Evolutionary conservation across 1,140 invertebrate genomes (phyloP).

Genomic region (Apolygus lucorum): DNA sequence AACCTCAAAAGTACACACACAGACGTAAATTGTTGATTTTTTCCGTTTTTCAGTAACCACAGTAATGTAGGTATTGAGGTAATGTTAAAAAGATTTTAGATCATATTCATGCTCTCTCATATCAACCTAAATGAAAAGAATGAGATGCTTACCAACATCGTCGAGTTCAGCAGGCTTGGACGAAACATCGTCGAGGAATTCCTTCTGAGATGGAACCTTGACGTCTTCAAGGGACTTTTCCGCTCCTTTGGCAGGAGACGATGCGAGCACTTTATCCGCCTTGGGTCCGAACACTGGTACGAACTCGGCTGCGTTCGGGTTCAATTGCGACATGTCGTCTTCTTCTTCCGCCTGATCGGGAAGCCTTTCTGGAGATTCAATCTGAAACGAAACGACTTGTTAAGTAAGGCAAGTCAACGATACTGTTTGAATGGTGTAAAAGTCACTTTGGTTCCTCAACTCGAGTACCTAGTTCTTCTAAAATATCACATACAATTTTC

Average conservation of each 20-base stretch:
- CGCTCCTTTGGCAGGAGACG: constrained; percentile 27
- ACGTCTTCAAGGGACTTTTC: constrained; percentile 31
- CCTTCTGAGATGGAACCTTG: constrained; percentile 27
- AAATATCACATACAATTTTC: no score
- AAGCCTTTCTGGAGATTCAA: neutral
- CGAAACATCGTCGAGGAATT: constrained; percentile 31
- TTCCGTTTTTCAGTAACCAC: no score
- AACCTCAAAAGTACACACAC: no score
- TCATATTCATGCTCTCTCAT: no score
- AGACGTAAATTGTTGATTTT: no score
- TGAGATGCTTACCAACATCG: neutral
- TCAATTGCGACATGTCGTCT: constrained; percentile 56
- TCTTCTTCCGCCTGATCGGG: constrained; percentile 17
- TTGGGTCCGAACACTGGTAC: constrained; percentile 42
- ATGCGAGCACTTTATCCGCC: constrained; percentile 25
- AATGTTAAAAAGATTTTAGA: no score
- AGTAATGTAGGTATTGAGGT: no score
- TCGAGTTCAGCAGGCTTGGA: constrained; percentile 27
- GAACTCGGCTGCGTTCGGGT: constrained; percentile 64
- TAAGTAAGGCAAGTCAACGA: neutral
- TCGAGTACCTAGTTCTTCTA: no score
- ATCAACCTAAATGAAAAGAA: no score
- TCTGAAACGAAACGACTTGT: no score
- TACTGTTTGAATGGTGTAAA: neutral
- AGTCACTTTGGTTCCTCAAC: neutral